Percentiles rank a stretch among this genome's conserved stretches.
Evolutionary conservation across 2,797 vertebrate genomes (phyloP).

Genomic region (Argya squamiceps): DNA sequence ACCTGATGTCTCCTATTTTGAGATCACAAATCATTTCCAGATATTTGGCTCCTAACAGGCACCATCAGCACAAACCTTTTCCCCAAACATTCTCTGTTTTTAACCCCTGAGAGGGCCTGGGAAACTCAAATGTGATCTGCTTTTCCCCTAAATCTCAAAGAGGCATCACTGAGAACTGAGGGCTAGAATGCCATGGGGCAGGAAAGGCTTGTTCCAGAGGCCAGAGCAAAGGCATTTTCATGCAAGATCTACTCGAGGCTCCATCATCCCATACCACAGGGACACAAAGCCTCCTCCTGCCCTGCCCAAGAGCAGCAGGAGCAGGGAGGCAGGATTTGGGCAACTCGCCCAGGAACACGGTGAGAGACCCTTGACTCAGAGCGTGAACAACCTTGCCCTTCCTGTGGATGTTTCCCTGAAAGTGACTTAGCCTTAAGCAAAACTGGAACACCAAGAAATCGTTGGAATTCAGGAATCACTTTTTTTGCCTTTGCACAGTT

Average conservation of each 20-base stretch:
- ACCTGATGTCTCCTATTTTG: neutral
- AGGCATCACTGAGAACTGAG: neutral
- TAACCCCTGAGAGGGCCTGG: neutral
- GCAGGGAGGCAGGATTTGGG: neutral
- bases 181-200: neutral
- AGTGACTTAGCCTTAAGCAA: neutral
- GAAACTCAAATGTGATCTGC: neutral
- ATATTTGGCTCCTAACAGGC: neutral
- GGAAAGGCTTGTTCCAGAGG: neutral
- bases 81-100: neutral
- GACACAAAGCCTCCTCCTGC: neutral
- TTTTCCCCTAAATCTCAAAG: neutral
- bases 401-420: conserved; percentile 24
- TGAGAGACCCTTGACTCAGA: conserved; percentile 16
- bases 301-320: neutral
- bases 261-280: neutral
- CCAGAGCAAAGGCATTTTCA: neutral
- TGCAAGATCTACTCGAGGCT: neutral
- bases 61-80: neutral
- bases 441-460: neutral
- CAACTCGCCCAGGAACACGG: neutral
- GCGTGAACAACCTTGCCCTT: neutral
- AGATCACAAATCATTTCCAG: neutral
- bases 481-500: neutral
- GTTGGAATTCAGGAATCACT: neutral